phyloP scores from a whole-genome alignment of 2,113 vertebrate species.

The Leptobrachium leishanense region DNA sequence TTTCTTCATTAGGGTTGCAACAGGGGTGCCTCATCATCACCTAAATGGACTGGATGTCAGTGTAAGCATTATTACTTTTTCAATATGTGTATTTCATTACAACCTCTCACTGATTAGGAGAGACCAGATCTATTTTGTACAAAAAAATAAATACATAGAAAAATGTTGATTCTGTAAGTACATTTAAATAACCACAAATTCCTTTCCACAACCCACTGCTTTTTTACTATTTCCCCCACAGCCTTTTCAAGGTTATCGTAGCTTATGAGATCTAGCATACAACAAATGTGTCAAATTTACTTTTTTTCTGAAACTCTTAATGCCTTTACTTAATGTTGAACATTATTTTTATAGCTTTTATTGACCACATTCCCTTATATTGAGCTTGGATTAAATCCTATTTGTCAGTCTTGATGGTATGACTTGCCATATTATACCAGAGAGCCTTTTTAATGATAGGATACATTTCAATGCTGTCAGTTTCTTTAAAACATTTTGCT shows the following conservation, averaged over 20 bases:
- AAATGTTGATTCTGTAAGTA: slow-evolving; percentile 16
- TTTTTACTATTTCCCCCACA: slow-evolving; percentile 13
- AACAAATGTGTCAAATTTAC: slow-evolving; percentile 1
- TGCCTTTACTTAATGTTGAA: slow-evolving; percentile 13
- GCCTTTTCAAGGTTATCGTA: slow-evolving; percentile 37
- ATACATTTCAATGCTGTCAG: slow-evolving; percentile 28
- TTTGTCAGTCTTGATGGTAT: slow-evolving; percentile 30
- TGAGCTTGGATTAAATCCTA: slow-evolving; percentile 26
- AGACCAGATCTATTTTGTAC: too few relatives aligned
- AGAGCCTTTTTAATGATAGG: slow-evolving; percentile 21
- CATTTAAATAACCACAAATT: neutral
- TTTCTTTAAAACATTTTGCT: slow-evolving; percentile 17
- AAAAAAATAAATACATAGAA: neutral
- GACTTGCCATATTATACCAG: slow-evolving; percentile 14
- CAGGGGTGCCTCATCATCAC: too few relatives aligned
- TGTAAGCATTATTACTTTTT: too few relatives aligned
- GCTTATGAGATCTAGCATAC: slow-evolving; percentile 15
- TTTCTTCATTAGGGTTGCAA: too few relatives aligned
- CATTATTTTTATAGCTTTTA: slow-evolving; percentile 10
- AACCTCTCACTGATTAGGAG: neutral
- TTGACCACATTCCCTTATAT: neutral
- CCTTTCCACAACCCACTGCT: neutral
- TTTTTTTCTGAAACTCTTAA: slow-evolving; percentile 23
- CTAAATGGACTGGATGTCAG: too few relatives aligned
- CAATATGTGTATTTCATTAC: neutral